phyloP scores from a whole-genome alignment of 1,140 invertebrate species.

The Chionoecetes opilio region DNA sequence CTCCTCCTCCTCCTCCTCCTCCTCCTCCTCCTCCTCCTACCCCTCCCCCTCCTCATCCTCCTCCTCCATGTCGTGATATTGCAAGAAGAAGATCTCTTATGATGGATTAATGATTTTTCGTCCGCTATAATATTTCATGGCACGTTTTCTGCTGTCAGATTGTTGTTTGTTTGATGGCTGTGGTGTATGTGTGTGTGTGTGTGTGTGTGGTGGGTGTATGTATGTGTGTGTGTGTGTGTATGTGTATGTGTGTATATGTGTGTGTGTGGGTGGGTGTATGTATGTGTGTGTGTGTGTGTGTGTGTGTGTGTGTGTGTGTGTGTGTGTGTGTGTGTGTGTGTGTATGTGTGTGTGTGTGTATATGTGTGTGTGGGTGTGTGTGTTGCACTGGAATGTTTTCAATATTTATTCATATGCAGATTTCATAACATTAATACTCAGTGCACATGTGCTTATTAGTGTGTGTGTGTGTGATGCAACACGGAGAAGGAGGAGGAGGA shows the following conservation, averaged over 20 bases:
- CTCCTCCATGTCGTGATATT: no score
- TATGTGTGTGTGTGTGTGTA: slow-evolving; percentile 3
- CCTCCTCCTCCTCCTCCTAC: no score
- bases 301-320: neutral
- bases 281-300: neutral
- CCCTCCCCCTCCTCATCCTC: no score
- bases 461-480: neutral
- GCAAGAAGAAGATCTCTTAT: neutral
- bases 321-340: slow-evolving; percentile 17
- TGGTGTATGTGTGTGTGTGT: neutral
- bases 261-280: neutral
- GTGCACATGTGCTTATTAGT: no score
- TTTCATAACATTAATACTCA: no score
- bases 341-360: neutral
- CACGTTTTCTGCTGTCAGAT: neutral
- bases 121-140: neutral
- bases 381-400: neutral
- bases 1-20: no score
- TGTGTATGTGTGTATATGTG: neutral
- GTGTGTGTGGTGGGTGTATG: neutral
- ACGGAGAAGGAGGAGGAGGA: neutral
- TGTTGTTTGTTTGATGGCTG: neutral
- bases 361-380: slow-evolving; percentile 8
- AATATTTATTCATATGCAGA: no score
- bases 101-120: neutral